Conservation (phyloP, 2,797 vertebrate genomes). For the Sarcophilus harrisii region DNA sequence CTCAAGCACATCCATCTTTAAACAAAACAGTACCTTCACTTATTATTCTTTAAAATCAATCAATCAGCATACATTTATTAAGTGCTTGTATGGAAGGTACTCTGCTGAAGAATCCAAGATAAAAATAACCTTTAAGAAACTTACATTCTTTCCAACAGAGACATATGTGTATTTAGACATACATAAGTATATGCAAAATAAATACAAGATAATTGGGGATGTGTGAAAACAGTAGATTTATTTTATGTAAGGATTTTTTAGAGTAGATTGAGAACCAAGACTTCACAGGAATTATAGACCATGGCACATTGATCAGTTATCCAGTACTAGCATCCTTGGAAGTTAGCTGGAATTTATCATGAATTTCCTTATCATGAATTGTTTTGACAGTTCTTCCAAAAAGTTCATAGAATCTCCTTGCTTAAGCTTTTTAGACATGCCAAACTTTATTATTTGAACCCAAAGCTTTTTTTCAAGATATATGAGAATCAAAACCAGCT, state of each 20-base stretch:
- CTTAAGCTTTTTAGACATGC: not conserved
- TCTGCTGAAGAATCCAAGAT: not conserved
- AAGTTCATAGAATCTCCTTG: conserved; percentile 1
- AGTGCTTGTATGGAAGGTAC: not conserved
- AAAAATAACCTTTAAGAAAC: not conserved
- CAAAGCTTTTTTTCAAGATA: conserved; percentile 43
- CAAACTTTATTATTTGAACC: not conserved
- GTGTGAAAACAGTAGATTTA: not conserved
- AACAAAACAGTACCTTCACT: not conserved
- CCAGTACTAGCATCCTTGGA: not conserved
- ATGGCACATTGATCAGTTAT: not conserved
- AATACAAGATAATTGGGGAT: not conserved
- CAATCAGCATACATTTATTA: not conserved
- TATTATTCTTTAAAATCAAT: not conserved
- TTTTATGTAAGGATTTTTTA: not conserved
- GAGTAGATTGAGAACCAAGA: not conserved
- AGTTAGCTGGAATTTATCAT: not conserved
- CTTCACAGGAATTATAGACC: not conserved
- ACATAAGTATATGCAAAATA: not conserved
- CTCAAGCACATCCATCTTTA: not conserved
- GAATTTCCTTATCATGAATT: not conserved
- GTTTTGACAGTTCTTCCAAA: not conserved
- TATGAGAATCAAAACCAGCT: conserved; percentile 20
- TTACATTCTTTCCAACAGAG: not conserved
- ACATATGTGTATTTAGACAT: not conserved